These are phyloP conservation scores for Cygnus atratus DNA, from an alignment of 2,113 vertebrate genomes.

Conservation along the genomic window DNA sequence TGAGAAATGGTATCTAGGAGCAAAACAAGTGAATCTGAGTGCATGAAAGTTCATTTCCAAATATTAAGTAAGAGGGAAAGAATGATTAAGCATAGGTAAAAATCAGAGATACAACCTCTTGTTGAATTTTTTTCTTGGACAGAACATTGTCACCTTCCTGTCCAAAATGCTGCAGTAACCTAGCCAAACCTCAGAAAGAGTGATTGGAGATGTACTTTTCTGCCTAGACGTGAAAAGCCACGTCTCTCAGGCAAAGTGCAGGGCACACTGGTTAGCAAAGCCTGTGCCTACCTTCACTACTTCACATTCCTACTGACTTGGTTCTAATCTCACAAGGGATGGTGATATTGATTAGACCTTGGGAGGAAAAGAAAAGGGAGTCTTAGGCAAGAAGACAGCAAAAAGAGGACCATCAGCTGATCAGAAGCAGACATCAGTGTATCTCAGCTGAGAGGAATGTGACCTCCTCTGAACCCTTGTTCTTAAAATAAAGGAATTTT, in stretches of 20 bases:
- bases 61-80: neutral
- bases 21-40: neutral
- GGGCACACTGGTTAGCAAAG: neutral
- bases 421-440: neutral
- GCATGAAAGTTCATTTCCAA: neutral
- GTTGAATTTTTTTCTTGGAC: neutral
- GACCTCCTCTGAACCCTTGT: neutral
- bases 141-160: neutral
- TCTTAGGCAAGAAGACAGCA: neutral
- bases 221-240: neutral
- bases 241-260: rapidly evolving
- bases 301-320: neutral
- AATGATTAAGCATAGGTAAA: neutral
- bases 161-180: neutral
- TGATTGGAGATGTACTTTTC: neutral
- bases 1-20: neutral
- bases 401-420: neutral
- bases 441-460: neutral
- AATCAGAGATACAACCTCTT: neutral
- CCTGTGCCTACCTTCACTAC: neutral
- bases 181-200: neutral
- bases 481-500: neutral
- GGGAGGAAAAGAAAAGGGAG: neutral
- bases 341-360: neutral
- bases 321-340: neutral